A percentile compares a stretch with the other conserved stretches of the same genome.
phyloP scores from a whole-genome alignment of 2,797 vertebrate genomes.

The Amblyopsis hoosieri region DNA sequence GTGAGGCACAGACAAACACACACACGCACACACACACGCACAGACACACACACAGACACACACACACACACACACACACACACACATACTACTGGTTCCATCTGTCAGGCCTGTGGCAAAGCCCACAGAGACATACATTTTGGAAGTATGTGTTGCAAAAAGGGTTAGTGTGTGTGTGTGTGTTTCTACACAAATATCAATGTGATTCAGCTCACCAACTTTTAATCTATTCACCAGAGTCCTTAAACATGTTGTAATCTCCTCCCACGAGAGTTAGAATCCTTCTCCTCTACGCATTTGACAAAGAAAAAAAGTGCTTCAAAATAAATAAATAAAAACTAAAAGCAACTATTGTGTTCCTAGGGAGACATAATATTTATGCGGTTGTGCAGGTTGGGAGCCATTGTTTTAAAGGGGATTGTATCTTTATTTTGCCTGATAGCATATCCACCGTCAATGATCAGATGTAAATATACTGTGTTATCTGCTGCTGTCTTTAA shows the following conservation, averaged over 20 bases:
- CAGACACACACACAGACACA: slow-evolving; percentile 27
- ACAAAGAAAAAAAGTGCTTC: slow-evolving; percentile 55
- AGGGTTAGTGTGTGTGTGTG: slow-evolving; percentile 29
- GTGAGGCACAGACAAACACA: slow-evolving; percentile 52
- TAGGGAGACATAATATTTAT: slow-evolving; percentile 81
- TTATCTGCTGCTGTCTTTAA: slow-evolving; percentile 30
- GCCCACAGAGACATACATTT: slow-evolving; percentile 44
- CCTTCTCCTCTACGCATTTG: slow-evolving; percentile 53
- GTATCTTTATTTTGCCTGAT: slow-evolving; percentile 56
- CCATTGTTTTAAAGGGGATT: slow-evolving; percentile 64
- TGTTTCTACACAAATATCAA: background rate
- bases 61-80: slow-evolving; percentile 21
- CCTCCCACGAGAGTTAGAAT: slow-evolving; percentile 59
- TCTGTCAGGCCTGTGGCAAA: slow-evolving; percentile 67
- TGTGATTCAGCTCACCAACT: slow-evolving; percentile 39
- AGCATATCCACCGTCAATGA: slow-evolving; percentile 68
- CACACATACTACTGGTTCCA: slow-evolving; percentile 60
- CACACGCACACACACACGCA: slow-evolving; percentile 16
- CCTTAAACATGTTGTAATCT: slow-evolving; percentile 70
- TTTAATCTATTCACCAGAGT: slow-evolving; percentile 72
- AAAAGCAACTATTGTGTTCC: slow-evolving; percentile 77
- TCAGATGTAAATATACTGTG: slow-evolving; percentile 54
- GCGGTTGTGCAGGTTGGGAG: slow-evolving; percentile 63
- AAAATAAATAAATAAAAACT: slow-evolving; percentile 66
- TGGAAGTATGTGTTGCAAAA: slow-evolving; percentile 39